Conservation (phyloP, 1,140 invertebrate genomes). For the Vanessa tameamea region DNA sequence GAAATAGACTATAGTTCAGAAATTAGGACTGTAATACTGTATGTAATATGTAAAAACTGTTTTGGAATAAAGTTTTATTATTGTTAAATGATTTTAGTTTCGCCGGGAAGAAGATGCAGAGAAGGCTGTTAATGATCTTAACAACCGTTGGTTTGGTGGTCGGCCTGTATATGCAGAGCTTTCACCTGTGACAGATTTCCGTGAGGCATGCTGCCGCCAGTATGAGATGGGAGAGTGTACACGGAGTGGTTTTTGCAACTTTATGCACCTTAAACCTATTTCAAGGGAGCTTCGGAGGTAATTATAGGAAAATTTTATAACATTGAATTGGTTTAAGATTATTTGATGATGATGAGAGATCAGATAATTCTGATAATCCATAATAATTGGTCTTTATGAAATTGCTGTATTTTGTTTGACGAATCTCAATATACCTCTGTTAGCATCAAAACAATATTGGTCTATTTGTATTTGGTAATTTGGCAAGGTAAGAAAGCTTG, state of each 20-base stretch:
- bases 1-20: no score
- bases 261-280: slow-evolving; percentile 99
- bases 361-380: no score
- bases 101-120: slow-evolving; percentile 99
- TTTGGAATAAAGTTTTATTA: no score
- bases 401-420: no score
- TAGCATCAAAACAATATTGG: no score
- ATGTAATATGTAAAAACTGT: no score
- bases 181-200: slow-evolving; percentile 98
- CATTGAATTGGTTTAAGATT: neutral
- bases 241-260: slow-evolving; percentile 99
- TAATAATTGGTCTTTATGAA: no score
- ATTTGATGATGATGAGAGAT: no score
- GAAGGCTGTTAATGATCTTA: slow-evolving; percentile 96
- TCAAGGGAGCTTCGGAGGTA: slow-evolving; percentile 94
- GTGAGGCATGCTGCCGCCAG: slow-evolving; percentile 99
- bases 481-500: no score
- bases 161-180: slow-evolving; percentile 98
- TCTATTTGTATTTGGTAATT: no score
- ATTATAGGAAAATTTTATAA: neutral
- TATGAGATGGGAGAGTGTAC: slow-evolving; percentile 99
- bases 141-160: slow-evolving; percentile 99
- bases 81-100: slow-evolving; percentile 84
- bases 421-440: no score
- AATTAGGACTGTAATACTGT: no score